Base-by-base conservation (phyloP, 2,113 vertebrate genomes). In the Atherinomorus stipes region DNA sequence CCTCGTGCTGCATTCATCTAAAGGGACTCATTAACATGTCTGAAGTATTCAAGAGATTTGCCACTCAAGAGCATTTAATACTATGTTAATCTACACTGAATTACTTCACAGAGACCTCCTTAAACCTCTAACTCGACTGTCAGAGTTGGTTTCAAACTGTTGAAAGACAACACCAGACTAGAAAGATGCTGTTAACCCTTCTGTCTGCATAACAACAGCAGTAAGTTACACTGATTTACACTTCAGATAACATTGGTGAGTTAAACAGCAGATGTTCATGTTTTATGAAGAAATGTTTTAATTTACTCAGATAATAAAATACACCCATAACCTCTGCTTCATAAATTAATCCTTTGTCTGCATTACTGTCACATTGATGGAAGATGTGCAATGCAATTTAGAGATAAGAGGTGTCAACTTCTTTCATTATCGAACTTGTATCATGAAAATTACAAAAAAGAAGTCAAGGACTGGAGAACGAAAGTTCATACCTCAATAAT, bases 21-120 rank as follows among this genome's bases (percentile, higher is more conserved):
- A 51, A 59, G 87, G 87, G 84, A 85, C 63, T 86, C 82, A 88
- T 91, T 91, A 87, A 76, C 84, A 80, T 78, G 85, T 77, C 80
- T 78, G 74, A 70, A 81, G 76, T 75, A 65, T 84, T 85, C 47
- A 25, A 67, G 70, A 78, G 75, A 81, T 83, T 86, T 84, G 83
- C 88, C 85, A 83, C 72, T 86, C 82, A 74, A 73, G 81, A 75
- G 76, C 52, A 52, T 82, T 82, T 80, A 81, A 90, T 84, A 77
- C 57, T 57, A 49, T 58, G 75, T 84, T 85, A 81, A 87, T 84
- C 83, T 80, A 69, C 57, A 31, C 18, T 40, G 69, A 74, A 70
- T 64, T 71, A 74, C 86, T 66, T 81, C 58, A 21, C 45, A 1
- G 7, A 18, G 84, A 85, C 71, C 73, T 52, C 31, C 40, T 64